Conservation (phyloP, 2,797 vertebrate genomes). For the Schizothorax lantsangensis region DNA sequence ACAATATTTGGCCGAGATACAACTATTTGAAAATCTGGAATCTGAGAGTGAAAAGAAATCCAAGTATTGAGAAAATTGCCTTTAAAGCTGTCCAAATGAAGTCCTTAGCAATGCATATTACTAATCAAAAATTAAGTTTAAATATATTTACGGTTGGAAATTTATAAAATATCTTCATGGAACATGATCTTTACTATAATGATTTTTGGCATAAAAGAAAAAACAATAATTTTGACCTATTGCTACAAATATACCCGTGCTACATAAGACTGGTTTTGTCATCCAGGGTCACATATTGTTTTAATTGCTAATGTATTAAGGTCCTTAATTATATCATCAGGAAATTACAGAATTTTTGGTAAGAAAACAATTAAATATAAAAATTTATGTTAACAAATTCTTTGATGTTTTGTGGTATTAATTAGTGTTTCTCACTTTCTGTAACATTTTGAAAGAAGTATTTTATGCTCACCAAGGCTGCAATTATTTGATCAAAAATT, state of each 20-base stretch:
- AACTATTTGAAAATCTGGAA: neutral
- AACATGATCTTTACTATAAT: neutral
- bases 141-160: neutral
- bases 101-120: neutral
- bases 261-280: neutral
- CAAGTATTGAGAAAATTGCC: neutral
- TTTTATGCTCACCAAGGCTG: neutral
- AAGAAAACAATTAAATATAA: neutral
- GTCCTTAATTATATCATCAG: neutral
- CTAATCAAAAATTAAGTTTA: neutral
- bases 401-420: neutral
- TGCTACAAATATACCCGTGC: neutral
- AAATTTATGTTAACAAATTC: neutral
- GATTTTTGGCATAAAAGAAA: neutral
- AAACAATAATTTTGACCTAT: neutral
- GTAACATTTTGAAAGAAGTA: neutral
- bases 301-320: neutral
- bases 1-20: neutral
- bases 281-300: neutral
- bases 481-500: constrained; percentile 11
- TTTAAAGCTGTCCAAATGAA: neutral
- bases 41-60: neutral
- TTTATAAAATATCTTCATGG: neutral
- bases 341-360: neutral
- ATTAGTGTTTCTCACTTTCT: neutral